Evolutionary conservation across 2,113 vertebrate genomes (phyloP).

Genomic region (Podarcis muralis): DNA sequence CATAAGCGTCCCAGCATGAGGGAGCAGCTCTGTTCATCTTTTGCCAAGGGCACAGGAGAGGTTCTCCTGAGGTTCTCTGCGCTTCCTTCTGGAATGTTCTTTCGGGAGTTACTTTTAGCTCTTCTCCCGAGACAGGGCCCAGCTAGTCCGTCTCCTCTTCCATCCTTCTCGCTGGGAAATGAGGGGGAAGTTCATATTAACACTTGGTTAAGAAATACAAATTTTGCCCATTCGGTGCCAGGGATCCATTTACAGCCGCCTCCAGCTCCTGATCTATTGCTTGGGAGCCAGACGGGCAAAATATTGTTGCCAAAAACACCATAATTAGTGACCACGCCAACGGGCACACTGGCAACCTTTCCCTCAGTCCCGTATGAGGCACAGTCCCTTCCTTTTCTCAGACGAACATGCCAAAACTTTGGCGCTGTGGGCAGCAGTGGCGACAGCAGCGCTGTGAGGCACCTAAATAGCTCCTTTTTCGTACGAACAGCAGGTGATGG

Average conservation of each 20-base stretch:
- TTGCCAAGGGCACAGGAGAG: not conserved
- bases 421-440: constrained; percentile 9
- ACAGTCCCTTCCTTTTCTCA: not conserved
- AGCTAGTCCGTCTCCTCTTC: not conserved
- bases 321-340: not conserved
- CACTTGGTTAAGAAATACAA: not conserved
- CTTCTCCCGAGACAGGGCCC: not conserved
- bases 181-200: not conserved
- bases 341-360: not conserved
- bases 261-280: not conserved
- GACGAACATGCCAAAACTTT: not conserved
- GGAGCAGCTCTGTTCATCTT: no score
- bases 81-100: not conserved
- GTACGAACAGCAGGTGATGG: constrained; percentile 1
- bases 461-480: not conserved
- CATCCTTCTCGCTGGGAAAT: not conserved
- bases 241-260: not conserved
- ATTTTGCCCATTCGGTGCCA: not conserved
- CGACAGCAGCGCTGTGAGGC: not conserved
- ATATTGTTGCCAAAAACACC: not conserved
- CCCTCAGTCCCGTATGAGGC: not conserved
- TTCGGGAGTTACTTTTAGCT: not conserved
- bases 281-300: not conserved
- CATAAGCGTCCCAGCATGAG: no score
- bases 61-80: not conserved